Evolutionary conservation across 2,888 invertebrate genomes (phyloP).

Genomic region (Orthosia gothica): DNA sequence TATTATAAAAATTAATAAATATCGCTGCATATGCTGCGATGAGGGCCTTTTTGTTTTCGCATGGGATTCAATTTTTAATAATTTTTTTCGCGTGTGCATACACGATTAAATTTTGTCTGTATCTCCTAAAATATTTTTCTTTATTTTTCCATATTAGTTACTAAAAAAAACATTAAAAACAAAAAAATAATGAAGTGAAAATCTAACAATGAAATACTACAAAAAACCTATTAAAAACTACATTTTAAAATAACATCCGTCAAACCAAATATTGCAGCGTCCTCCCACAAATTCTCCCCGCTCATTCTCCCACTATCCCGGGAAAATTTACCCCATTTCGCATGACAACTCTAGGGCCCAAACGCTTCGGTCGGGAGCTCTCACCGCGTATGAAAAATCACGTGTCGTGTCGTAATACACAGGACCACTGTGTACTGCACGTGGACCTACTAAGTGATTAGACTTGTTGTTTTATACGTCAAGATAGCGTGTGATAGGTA

Average conservation of each 20-base stretch:
- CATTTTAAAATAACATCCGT: not conserved
- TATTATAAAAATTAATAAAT: too few relatives aligned
- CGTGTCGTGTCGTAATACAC: conserved; percentile 71
- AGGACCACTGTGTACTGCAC: conserved; percentile 72
- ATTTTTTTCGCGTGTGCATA: too few relatives aligned
- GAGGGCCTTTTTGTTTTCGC: too few relatives aligned
- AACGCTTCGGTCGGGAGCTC: conserved; percentile 34
- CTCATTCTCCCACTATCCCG: conserved; percentile 30
- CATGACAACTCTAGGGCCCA: conserved; percentile 41
- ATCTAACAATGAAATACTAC: not conserved
- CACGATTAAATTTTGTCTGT: too few relatives aligned
- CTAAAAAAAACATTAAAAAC: not conserved
- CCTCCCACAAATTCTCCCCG: not conserved
- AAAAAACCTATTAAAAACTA: not conserved
- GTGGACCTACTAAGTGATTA: conserved; percentile 59
- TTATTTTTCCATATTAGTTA: too few relatives aligned
- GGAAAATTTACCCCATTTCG: conserved; percentile 44
- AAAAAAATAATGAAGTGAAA: not conserved
- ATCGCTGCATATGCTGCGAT: too few relatives aligned
- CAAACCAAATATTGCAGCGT: not conserved
- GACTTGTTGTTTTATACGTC: conserved; percentile 13
- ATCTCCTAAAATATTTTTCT: too few relatives aligned
- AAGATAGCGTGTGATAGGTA: conserved; percentile 40
- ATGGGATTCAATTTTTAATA: too few relatives aligned
- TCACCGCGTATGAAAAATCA: conserved; percentile 75